Conservation (phyloP, 2,113 vertebrate species). For the Enhydra lutris region DNA sequence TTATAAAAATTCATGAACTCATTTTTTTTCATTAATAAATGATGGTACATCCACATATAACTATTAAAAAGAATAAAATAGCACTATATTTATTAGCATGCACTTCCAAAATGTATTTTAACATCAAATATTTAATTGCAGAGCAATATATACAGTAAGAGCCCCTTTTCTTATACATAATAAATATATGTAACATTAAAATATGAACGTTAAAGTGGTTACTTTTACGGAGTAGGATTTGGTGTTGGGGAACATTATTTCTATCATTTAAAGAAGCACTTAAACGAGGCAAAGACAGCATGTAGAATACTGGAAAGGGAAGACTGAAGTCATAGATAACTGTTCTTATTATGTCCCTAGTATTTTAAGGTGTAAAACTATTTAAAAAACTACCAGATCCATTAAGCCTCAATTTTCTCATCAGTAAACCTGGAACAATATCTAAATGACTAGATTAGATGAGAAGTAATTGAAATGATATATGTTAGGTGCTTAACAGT, state of each 20-base stretch:
- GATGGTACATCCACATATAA: background rate
- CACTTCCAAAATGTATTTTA: slow-evolving; percentile 11
- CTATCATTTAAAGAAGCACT: background rate
- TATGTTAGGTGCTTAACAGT: background rate
- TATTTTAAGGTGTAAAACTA: background rate
- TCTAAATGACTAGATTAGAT: background rate
- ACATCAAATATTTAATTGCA: background rate
- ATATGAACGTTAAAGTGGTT: background rate
- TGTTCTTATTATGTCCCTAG: background rate
- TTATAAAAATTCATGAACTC: background rate
- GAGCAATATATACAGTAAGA: background rate
- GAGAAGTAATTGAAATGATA: slow-evolving; percentile 12
- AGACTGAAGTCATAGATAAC: background rate
- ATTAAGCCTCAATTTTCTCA: background rate
- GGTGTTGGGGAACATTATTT: background rate
- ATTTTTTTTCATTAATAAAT: background rate
- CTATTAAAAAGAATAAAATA: background rate
- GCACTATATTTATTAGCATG: background rate
- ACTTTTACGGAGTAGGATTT: background rate
- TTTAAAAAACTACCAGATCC: background rate
- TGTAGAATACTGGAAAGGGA: background rate
- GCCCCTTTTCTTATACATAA: background rate
- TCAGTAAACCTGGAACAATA: background rate
- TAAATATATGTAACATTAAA: background rate
- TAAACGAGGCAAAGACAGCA: background rate